Conservation (phyloP, 2,888 invertebrate genomes). For the Pyrrhosoma nymphula region DNA sequence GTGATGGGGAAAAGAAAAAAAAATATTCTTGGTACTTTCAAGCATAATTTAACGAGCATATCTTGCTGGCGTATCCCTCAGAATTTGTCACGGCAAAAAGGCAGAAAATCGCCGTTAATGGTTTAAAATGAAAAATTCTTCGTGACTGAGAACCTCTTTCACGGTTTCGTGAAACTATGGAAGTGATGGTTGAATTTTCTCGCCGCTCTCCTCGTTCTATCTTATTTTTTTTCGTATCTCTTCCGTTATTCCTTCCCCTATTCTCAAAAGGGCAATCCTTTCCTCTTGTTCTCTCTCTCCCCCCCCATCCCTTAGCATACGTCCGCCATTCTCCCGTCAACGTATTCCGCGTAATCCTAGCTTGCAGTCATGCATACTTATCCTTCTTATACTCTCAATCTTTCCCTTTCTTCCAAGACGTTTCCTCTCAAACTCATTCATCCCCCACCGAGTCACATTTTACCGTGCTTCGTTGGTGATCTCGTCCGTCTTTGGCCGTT, state of each 20-base stretch:
- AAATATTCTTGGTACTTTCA: not conserved
- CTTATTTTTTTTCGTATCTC: no score
- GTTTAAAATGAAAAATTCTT: not conserved
- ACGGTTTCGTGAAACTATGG: not conserved
- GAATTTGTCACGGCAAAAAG: not conserved
- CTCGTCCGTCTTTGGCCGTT: not conserved
- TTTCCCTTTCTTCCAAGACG: not conserved
- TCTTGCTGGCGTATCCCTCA: not conserved
- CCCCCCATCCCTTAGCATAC: not conserved
- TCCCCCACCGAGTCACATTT: not conserved
- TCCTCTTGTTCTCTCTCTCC: not conserved
- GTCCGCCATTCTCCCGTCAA: not conserved
- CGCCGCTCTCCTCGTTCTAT: not conserved
- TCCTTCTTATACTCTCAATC: not conserved
- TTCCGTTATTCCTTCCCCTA: not conserved
- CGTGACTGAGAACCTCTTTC: not conserved
- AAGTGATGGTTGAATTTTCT: not conserved
- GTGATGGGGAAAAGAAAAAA: not conserved
- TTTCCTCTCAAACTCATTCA: not conserved
- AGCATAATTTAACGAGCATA: not conserved
- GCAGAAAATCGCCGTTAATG: not conserved
- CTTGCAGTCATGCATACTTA: not conserved
- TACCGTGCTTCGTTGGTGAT: not conserved
- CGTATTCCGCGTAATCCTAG: not conserved
- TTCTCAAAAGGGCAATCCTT: not conserved